Conservation (phyloP, 2,113 vertebrate species). For the Petroica traversi region DNA sequence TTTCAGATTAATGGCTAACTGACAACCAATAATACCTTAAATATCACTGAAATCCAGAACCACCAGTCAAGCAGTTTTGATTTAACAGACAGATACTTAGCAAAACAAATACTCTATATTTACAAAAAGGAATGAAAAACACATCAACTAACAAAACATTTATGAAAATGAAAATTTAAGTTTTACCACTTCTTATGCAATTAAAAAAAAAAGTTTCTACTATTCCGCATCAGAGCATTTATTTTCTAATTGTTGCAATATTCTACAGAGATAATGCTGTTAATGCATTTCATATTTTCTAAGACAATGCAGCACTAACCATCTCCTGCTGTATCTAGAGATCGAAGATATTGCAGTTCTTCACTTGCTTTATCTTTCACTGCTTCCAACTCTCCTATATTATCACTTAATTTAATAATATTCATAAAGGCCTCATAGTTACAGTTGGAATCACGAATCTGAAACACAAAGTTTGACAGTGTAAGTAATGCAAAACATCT, state of each 20-base stretch:
- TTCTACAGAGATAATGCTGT: neutral
- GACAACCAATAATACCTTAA: neutral
- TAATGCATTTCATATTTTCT: neutral
- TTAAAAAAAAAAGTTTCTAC: neutral
- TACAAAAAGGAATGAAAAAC: neutral
- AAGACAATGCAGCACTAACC: constrained; percentile 74
- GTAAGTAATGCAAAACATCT: neutral
- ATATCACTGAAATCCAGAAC: neutral
- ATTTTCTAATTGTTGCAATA: neutral
- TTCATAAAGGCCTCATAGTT: constrained; percentile 99
- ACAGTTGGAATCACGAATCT: constrained; percentile 97
- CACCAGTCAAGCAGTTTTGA: neutral
- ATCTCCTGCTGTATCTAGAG: constrained; percentile 95
- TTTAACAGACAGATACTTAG: neutral
- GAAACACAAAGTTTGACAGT: constrained; percentile 38
- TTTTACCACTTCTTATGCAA: neutral
- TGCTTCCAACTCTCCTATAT: constrained; percentile 90
- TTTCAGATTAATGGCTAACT: neutral
- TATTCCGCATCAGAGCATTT: neutral
- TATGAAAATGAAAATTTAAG: rapidly evolving
- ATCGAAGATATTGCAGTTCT: constrained; percentile 96
- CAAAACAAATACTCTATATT: neutral
- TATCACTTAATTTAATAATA: constrained; percentile 97
- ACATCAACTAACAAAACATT: neutral
- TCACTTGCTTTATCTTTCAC: constrained; percentile 96